These are phyloP conservation scores for Aphelocoma californica DNA, from an alignment of 2,797 vertebrate genomes.

Conservation along the genomic window DNA sequence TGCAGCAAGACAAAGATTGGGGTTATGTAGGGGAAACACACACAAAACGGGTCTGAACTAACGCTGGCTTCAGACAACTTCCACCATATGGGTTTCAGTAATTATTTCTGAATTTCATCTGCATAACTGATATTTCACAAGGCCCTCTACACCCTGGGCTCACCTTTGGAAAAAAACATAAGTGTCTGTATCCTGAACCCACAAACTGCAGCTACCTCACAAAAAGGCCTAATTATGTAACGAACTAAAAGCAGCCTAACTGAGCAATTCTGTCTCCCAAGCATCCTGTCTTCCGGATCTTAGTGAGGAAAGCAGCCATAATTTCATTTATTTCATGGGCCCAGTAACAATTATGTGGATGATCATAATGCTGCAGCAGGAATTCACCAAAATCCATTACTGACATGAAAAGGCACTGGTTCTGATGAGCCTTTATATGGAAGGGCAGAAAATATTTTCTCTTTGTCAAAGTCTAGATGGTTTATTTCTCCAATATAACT, in stretches of 20 bases:
- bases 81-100: slow-evolving; percentile 42
- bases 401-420: neutral
- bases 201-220: neutral
- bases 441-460: slow-evolving; percentile 8
- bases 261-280: slow-evolving; percentile 56
- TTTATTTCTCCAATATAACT: slow-evolving; percentile 1
- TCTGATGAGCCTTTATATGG: slow-evolving; percentile 16
- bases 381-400: slow-evolving; percentile 1
- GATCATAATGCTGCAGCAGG: neutral
- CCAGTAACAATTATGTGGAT: slow-evolving; percentile 50
- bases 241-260: slow-evolving; percentile 53
- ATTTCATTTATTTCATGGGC: slow-evolving; percentile 59
- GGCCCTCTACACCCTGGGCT: neutral
- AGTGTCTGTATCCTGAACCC: neutral
- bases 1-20: slow-evolving; percentile 6
- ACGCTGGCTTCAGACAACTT: neutral
- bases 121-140: slow-evolving; percentile 29
- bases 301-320: slow-evolving; percentile 24
- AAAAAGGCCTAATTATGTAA: slow-evolving; percentile 61
- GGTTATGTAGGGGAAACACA: neutral
- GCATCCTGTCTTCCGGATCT: slow-evolving; percentile 45
- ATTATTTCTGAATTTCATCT: slow-evolving; percentile 37
- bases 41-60: neutral
- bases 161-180: slow-evolving; percentile 11
- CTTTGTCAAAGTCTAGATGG: neutral